These are phyloP conservation scores for Ormia ochracea DNA, from an alignment of 2,888 invertebrate species.

Conservation along the genomic window DNA sequence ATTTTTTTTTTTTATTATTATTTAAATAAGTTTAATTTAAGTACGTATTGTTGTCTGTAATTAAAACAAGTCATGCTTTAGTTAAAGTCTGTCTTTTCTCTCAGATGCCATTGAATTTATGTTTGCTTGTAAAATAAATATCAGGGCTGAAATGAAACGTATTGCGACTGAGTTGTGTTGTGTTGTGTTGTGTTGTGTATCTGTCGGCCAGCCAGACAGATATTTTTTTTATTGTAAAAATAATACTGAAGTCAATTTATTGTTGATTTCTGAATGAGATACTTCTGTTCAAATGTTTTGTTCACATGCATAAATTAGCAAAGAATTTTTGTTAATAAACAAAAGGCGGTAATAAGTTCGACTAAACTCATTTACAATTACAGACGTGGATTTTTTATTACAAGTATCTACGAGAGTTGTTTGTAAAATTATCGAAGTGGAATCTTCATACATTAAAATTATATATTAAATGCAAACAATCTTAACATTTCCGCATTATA, in stretches of 20 bases:
- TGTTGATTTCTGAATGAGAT: slow-evolving; percentile 42
- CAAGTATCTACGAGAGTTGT: neutral
- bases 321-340: slow-evolving; percentile 2
- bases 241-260: slow-evolving; percentile 14
- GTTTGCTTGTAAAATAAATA: slow-evolving; percentile 27
- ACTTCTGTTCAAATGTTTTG: slow-evolving; percentile 33
- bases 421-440: too few species aligned
- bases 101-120: slow-evolving; percentile 38
- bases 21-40: slow-evolving; percentile 29
- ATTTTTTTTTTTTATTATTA: neutral
- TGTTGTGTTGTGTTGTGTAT: too few species aligned
- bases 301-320: slow-evolving; percentile 43
- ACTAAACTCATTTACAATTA: slow-evolving; percentile 11
- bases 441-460: neutral
- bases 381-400: neutral
- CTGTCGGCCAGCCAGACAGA: neutral
- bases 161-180: too few species aligned
- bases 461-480: neutral
- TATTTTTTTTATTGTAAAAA: neutral
- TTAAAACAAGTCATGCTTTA: slow-evolving; percentile 57
- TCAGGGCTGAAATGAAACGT: slow-evolving; percentile 36
- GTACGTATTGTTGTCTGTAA: slow-evolving; percentile 41
- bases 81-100: slow-evolving; percentile 33
- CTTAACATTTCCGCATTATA: neutral
- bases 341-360: slow-evolving; percentile 26